Percentiles rank a stretch among this genome's conserved stretches.
Conservation (phyloP, 2,113 vertebrate genomes). For the Speoplatyrhinus poulsoni region DNA sequence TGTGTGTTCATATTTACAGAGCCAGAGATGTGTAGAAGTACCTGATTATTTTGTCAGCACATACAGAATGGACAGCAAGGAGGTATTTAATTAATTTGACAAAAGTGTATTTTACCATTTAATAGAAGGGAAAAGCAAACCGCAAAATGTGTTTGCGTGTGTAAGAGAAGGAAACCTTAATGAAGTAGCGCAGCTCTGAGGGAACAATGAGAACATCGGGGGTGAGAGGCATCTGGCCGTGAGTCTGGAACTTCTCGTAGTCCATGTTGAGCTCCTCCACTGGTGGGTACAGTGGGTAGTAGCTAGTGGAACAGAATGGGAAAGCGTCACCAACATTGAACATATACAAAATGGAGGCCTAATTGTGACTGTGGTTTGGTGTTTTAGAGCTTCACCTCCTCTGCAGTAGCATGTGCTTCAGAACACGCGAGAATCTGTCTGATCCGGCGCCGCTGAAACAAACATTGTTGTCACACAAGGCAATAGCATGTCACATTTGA, state of each 20-base stretch:
- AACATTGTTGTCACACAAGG: neutral
- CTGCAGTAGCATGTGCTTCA: slow-evolving; percentile 90
- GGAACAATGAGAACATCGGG: slow-evolving; percentile 85
- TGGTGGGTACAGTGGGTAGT: slow-evolving; percentile 89
- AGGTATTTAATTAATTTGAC: too few species aligned
- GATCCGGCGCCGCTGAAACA: slow-evolving; percentile 66
- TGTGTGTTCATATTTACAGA: too few species aligned
- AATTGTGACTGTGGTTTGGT: neutral
- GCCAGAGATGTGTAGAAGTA: too few species aligned
- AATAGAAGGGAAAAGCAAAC: too few species aligned
- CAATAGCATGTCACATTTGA: too few species aligned
- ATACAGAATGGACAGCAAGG: too few species aligned
- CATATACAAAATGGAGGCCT: neutral
- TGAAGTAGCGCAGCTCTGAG: slow-evolving; percentile 89
- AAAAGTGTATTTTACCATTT: too few species aligned
- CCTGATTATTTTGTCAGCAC: too few species aligned
- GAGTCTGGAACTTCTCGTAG: slow-evolving; percentile 79
- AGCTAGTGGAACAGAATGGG: slow-evolving; percentile 66
- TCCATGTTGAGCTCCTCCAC: slow-evolving; percentile 87
- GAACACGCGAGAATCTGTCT: slow-evolving; percentile 87
- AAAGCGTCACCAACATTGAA: neutral
- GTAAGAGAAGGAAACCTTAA: slow-evolving; percentile 78
- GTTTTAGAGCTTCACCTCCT: slow-evolving; percentile 77
- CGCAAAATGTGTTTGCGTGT: neutral
- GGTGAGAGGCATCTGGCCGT: slow-evolving; percentile 77